These are phyloP conservation scores for Trichomycterus rosablanca DNA, from an alignment of 2,113 vertebrate genomes.

Conservation along the genomic window DNA sequence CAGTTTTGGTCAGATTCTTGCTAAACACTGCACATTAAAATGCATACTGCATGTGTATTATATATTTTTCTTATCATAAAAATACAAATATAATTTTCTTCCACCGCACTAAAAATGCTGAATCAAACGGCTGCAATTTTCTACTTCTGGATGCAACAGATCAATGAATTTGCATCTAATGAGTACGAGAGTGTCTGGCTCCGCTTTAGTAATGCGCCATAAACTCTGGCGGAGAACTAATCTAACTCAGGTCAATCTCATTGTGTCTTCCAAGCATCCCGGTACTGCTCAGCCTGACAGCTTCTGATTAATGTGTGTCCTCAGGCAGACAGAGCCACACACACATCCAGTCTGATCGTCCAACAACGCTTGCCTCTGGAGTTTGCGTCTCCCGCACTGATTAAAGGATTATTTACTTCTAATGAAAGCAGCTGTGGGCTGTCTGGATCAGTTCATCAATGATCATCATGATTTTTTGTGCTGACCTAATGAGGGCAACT, in stretches of 20 bases:
- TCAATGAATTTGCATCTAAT: background rate
- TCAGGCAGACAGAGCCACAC: conserved; percentile 30
- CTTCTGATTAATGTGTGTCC: conserved; percentile 43
- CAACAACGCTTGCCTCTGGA: conserved; percentile 11
- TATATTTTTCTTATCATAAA: background rate
- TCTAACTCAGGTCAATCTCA: conserved; percentile 39
- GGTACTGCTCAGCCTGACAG: conserved; percentile 13
- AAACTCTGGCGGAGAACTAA: conserved; percentile 34
- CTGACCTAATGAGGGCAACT: too few species aligned
- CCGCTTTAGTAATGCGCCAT: conserved; percentile 15
- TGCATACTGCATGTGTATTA: background rate
- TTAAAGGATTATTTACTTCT: conserved; percentile 38
- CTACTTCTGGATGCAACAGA: background rate
- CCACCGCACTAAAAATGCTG: background rate
- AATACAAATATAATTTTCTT: too few species aligned
- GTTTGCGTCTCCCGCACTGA: conserved; percentile 33
- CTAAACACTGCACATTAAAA: background rate
- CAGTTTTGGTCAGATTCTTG: background rate
- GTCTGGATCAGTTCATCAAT: conserved; percentile 25
- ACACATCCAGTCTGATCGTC: conserved; percentile 27
- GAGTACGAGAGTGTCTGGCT: conserved; percentile 4
- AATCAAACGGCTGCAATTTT: background rate
- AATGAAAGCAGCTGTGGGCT: conserved; percentile 30
- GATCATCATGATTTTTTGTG: too few species aligned
- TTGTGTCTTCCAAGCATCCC: conserved; percentile 26